Conservation (phyloP, 35 echinoderm and acorn worm species). For the Nesometra sesokonis region DNA sequence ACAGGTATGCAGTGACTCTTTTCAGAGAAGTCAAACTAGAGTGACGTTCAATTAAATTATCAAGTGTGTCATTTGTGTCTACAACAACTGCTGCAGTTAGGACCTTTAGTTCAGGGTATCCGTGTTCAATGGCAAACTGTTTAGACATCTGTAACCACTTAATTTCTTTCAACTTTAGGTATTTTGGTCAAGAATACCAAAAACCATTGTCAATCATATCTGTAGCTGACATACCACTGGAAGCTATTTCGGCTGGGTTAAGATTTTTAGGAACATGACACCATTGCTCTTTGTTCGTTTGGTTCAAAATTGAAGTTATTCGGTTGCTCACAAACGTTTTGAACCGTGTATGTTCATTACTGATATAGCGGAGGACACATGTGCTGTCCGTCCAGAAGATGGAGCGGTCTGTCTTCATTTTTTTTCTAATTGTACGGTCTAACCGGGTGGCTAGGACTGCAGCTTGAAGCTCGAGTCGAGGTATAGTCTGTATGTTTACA, state of each 20-base stretch:
- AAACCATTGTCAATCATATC: neutral
- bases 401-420: neutral
- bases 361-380: neutral
- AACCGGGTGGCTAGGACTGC: too few species aligned
- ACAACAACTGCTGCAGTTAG: neutral
- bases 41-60: neutral
- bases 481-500: too few species aligned
- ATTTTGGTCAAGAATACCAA: conserved; percentile 42
- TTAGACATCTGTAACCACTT: neutral
- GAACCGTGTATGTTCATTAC: conserved; percentile 10
- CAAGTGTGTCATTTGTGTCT: neutral
- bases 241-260: conserved; percentile 55
- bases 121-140: neutral
- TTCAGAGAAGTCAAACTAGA: neutral
- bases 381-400: neutral
- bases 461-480: too few species aligned
- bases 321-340: conserved; percentile 52
- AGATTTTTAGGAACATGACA: conserved; percentile 12
- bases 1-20: neutral
- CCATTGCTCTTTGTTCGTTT: conserved; percentile 32
- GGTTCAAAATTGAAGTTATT: conserved; percentile 32
- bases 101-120: conserved; percentile 25
- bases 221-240: conserved; percentile 29
- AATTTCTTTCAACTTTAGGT: conserved; percentile 5
- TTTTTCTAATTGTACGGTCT: neutral